Percentiles rank a stretch among this genome's conserved stretches.
Conservation (phyloP, 2,113 vertebrate species). For the Percopsis transmontana region DNA sequence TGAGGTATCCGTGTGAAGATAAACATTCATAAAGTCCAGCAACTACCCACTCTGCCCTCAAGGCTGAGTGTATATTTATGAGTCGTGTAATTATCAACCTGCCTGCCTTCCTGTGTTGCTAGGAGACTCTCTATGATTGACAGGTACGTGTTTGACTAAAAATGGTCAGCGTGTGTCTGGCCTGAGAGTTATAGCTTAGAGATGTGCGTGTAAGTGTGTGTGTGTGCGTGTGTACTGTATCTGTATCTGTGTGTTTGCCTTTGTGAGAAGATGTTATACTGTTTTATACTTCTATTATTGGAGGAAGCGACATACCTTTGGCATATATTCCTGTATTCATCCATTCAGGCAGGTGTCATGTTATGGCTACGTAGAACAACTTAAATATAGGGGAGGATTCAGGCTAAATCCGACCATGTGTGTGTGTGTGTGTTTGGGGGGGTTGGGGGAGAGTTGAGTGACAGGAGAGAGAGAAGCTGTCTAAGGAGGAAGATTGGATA, state of each 20-base stretch:
- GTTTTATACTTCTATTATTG: too few relatives aligned
- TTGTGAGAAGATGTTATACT: too few relatives aligned
- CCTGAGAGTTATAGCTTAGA: slow-evolving; percentile 48
- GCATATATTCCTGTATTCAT: too few relatives aligned
- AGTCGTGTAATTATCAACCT: slow-evolving; percentile 17
- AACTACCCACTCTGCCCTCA: too few relatives aligned
- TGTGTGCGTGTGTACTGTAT: not conserved
- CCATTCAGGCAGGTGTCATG: too few relatives aligned
- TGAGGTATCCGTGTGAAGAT: too few relatives aligned
- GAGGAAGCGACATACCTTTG: too few relatives aligned
- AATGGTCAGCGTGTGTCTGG: slow-evolving; percentile 20
- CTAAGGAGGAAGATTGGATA: slow-evolving; percentile 51
- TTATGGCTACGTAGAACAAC: too few relatives aligned
- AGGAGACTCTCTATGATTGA: slow-evolving; percentile 40
- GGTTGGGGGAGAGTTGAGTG: slow-evolving; percentile 30
- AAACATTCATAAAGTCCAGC: too few relatives aligned
- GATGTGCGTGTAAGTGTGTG: slow-evolving; percentile 4
- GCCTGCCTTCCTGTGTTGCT: slow-evolving; percentile 13
- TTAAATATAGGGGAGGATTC: too few relatives aligned
- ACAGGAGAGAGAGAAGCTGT: slow-evolving; percentile 52
- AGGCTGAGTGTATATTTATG: too few relatives aligned
- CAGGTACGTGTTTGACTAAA: slow-evolving; percentile 25
- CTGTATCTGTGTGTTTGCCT: not conserved
- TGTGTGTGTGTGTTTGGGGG: not conserved
- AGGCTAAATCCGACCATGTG: not conserved